Evolutionary conservation across 2,113 vertebrate genomes (phyloP).

Genomic region (Ictalurus punctatus): DNA sequence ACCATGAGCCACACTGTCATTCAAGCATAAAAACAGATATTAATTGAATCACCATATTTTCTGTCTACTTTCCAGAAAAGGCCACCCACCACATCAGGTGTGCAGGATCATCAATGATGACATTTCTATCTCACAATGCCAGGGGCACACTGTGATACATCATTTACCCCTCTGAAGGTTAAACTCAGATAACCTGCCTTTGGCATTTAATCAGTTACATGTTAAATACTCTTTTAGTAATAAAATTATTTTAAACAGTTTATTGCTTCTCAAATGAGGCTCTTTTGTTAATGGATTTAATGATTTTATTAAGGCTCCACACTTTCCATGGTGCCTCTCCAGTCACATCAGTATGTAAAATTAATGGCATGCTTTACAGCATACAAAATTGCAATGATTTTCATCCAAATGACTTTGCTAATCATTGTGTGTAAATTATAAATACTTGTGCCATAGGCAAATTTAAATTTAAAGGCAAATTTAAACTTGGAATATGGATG

Average conservation of each 20-base stretch:
- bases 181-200: slow-evolving; percentile 99
- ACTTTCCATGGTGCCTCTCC: slow-evolving; percentile 85
- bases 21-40: slow-evolving; percentile 69
- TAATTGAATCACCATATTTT: slow-evolving; percentile 99
- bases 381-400: slow-evolving; percentile 87
- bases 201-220: slow-evolving; percentile 99
- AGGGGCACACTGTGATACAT: slow-evolving; percentile 97
- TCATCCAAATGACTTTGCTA: slow-evolving; percentile 92
- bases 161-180: slow-evolving; percentile 99
- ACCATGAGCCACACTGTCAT: background rate
- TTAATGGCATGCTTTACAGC: slow-evolving; percentile 93
- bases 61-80: slow-evolving; percentile 84
- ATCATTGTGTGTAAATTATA: slow-evolving; percentile 83
- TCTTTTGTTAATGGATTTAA: slow-evolving; percentile 88
- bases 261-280: background rate
- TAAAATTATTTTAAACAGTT: slow-evolving; percentile 92
- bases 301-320: slow-evolving; percentile 88
- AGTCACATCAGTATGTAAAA: slow-evolving; percentile 81
- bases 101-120: slow-evolving; percentile 96
- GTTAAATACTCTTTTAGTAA: slow-evolving; percentile 99
- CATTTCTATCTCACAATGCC: slow-evolving; percentile 97
- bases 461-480: background rate
- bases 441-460: background rate
- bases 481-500: background rate
- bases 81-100: slow-evolving; percentile 93